Evolutionary conservation across 2,797 vertebrate species (phyloP), one percentile per base, ranked within the genome.

Genomic region (Enteromius trimaculatus): DNA sequence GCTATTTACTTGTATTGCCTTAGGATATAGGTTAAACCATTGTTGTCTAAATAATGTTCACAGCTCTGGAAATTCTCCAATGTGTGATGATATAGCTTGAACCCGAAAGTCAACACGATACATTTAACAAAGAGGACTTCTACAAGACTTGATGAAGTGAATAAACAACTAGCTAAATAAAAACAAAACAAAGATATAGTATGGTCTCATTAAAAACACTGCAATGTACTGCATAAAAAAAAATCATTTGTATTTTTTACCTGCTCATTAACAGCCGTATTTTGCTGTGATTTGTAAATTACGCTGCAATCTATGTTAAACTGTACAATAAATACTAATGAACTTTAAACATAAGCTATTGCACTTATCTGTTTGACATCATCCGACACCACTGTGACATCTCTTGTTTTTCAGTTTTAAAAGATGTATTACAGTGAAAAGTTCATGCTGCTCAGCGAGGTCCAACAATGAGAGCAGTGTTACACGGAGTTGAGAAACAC

Each of bases 401-500:
- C 60, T 85, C 47, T 87, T 58, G 79, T 84, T 87, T 88, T 89
- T 87, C 75, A 68, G 70, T 72, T 37, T 51, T 86, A 82, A 79
- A 64, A 83, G 86, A 82, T 89, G 75, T 83, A 84, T 86, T 87
- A 89, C 85, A 84, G 86, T 26, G 84, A 90, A 90, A 87, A 88
- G 87, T 86, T 85, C 71, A 84, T 75, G 68, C 86, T 85, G 85
- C 85, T 82, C 69, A 81, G 37, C 31, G 69, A 88, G 88, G 86
- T 83, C 77, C 49, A 44, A 81, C 86, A 82, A 72, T 80, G 84
- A 75, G 42, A 85, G 84, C 88, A 88, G 85, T 89, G 87, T 90
- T 91, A 85, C 74, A 62, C 47, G 79, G 80, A 88, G 84, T 39
- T 89, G 85, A 90, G 88, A 91, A 89, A 90, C 86, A 88, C 85